Percentiles rank a stretch among this genome's conserved stretches.
Evolutionary conservation across 1,140 invertebrate species (phyloP).

Genomic region (Steinernema khuongi): DNA sequence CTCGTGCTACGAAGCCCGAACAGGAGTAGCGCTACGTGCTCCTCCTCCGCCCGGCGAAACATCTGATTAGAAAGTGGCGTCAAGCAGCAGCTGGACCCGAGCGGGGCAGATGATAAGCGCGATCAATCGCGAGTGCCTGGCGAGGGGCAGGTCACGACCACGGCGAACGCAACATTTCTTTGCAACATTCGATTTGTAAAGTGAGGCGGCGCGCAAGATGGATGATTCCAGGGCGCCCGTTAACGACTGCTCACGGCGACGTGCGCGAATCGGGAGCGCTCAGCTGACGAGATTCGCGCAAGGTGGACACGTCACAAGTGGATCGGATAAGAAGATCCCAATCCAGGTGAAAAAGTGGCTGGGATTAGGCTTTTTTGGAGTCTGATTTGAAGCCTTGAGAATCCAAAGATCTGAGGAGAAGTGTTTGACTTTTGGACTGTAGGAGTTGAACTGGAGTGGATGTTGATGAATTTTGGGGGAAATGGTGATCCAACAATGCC

Average conservation of each 20-base stretch:
- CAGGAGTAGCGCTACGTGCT: not conserved
- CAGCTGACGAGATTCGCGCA: no score
- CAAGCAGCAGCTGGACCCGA: not conserved
- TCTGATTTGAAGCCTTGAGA: no score
- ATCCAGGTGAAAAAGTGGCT: no score
- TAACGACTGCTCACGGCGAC: constrained; percentile 9
- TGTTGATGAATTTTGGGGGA: no score
- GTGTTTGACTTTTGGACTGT: no score
- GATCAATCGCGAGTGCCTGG: not conserved
- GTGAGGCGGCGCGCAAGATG: not conserved
- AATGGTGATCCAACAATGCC: no score
- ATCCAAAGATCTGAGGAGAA: no score
- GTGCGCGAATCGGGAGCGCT: no score
- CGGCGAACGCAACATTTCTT: constrained; percentile 10
- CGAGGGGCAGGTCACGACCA: not conserved
- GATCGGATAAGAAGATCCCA: no score
- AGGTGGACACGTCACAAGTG: no score
- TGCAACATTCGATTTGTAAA: constrained; percentile 13
- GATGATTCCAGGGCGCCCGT: not conserved
- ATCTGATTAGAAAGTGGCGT: constrained; percentile 10
- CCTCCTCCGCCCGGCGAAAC: not conserved
- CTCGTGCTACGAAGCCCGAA: not conserved
- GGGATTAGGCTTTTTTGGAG: no score
- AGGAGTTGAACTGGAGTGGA: no score
- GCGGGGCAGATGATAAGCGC: not conserved